phyloP scores from a whole-genome alignment of 2,113 vertebrate species.

The Ranitomeya imitator region DNA sequence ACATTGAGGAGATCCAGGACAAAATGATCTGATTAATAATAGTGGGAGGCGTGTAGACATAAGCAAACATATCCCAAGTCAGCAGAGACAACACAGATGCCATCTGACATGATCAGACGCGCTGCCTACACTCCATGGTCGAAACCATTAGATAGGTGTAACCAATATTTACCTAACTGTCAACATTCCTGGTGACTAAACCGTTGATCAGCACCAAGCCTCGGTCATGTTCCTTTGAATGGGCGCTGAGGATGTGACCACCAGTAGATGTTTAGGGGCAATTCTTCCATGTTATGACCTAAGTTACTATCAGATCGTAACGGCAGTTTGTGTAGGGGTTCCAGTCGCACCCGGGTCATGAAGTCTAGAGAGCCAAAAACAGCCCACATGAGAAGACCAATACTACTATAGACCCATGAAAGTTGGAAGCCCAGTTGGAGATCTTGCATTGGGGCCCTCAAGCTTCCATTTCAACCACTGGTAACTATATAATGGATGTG shows the following conservation, averaged over 20 bases:
- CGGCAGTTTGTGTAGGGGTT: too few relatives aligned
- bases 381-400: too few relatives aligned
- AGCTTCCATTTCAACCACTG: too few relatives aligned
- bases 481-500: too few relatives aligned
- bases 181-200: not conserved
- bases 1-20: not conserved
- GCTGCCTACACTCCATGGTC: not conserved
- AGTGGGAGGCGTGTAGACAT: not conserved
- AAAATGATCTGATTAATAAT: not conserved
- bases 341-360: too few relatives aligned
- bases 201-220: not conserved
- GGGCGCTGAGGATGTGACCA: not conserved
- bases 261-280: not conserved
- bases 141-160: not conserved
- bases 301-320: too few relatives aligned
- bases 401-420: too few relatives aligned
- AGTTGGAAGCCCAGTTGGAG: too few relatives aligned
- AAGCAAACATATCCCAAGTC: not conserved
- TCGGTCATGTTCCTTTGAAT: not conserved
- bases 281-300: not conserved
- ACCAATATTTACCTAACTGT: conserved; percentile 19
- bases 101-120: not conserved
- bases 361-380: too few relatives aligned
- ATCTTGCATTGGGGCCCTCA: too few relatives aligned
- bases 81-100: not conserved